phyloP scores from a whole-genome alignment of 1,140 invertebrate genomes.

The Phthorimaea operculella region DNA sequence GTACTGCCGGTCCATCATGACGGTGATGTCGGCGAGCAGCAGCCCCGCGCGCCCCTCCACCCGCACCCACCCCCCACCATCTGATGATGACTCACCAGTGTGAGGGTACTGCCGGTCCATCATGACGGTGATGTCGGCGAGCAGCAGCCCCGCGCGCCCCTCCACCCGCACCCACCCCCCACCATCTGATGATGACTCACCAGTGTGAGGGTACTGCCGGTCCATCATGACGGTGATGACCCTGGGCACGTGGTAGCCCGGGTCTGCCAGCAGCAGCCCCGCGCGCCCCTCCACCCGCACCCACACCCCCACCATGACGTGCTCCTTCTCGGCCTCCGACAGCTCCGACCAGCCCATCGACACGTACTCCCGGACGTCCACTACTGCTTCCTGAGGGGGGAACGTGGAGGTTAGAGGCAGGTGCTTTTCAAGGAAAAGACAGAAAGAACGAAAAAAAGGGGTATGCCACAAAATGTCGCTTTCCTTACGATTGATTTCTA shows the following conservation, averaged over 20 bases:
- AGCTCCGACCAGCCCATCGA: conserved; percentile 69
- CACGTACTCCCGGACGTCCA: conserved; percentile 74
- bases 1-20: conserved; percentile 85
- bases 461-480: too few species aligned
- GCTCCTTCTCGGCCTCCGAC: conserved; percentile 84
- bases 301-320: conserved; percentile 84
- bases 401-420: background rate
- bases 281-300: conserved; percentile 77
- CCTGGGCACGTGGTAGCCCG: conserved; percentile 89
- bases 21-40: conserved; percentile 85
- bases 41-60: conserved; percentile 79
- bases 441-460: too few species aligned
- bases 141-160: conserved; percentile 77
- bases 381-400: conserved; percentile 74
- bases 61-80: conserved; percentile 77
- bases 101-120: conserved; percentile 84
- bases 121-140: conserved; percentile 91
- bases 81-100: conserved; percentile 77
- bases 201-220: conserved; percentile 85
- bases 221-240: conserved; percentile 90
- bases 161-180: conserved; percentile 79
- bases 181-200: conserved; percentile 48
- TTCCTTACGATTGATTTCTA: too few species aligned
- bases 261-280: conserved; percentile 85
- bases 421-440: background rate